phyloP scores from a whole-genome alignment of 2,888 invertebrate species.

The Pandemis heparana region DNA sequence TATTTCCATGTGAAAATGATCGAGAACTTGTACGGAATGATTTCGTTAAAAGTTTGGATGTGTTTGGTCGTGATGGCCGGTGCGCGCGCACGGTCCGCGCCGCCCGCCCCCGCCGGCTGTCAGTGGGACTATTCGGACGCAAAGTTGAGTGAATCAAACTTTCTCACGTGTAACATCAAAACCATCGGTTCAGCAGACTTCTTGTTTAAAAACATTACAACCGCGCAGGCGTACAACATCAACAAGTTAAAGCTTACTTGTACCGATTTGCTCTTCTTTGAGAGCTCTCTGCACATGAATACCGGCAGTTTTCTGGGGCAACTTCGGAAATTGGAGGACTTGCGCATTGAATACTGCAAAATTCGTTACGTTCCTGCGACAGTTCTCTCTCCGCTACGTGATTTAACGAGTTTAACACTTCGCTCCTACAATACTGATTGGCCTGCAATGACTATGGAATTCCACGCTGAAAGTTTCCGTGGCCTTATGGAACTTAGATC shows the following conservation, averaged over 20 bases:
- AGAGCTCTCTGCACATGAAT: slow-evolving; percentile 89
- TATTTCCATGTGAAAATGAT: slow-evolving; percentile 74
- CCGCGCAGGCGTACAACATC: slow-evolving; percentile 89
- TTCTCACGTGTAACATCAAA: slow-evolving; percentile 89
- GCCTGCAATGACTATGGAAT: slow-evolving; percentile 92
- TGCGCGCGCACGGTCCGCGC: slow-evolving; percentile 84
- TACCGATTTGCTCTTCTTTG: slow-evolving; percentile 90
- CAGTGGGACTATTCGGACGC: slow-evolving; percentile 88
- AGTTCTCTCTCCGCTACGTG: slow-evolving; percentile 88
- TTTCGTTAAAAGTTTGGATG: slow-evolving; percentile 85
- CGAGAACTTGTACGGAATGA: slow-evolving; percentile 79
- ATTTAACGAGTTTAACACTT: slow-evolving; percentile 88
- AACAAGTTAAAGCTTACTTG: slow-evolving; percentile 89
- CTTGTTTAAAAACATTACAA: slow-evolving; percentile 89
- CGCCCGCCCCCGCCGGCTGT: slow-evolving; percentile 89
- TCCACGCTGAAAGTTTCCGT: slow-evolving; percentile 90
- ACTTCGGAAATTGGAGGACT: slow-evolving; percentile 89
- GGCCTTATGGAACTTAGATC: slow-evolving; percentile 88
- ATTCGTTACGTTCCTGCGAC: slow-evolving; percentile 90
- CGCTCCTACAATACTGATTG: slow-evolving; percentile 92
- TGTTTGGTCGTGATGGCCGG: slow-evolving; percentile 76
- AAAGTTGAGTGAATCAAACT: slow-evolving; percentile 85
- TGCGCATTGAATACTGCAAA: slow-evolving; percentile 91
- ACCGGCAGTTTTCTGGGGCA: slow-evolving; percentile 87
- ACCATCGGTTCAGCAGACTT: slow-evolving; percentile 90